Percentiles rank a stretch among this genome's conserved stretches.
phyloP scores from a whole-genome alignment of 2,888 invertebrate genomes.

The Spisula subtruncata region DNA sequence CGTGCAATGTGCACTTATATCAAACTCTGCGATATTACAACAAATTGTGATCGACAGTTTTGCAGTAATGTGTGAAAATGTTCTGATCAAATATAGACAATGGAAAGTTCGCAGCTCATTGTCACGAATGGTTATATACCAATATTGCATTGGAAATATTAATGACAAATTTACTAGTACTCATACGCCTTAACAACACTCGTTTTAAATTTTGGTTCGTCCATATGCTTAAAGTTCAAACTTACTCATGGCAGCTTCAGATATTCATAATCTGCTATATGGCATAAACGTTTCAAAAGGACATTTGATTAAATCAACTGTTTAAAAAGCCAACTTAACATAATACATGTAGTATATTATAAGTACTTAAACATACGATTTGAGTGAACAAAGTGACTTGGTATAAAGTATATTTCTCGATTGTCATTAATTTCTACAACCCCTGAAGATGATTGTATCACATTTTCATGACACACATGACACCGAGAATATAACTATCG shows the following conservation, averaged over 20 bases:
- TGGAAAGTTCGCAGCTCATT: neutral
- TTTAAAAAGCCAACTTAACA: no score
- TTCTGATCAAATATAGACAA: conserved; percentile 4
- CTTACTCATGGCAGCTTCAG: no score
- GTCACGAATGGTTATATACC: neutral
- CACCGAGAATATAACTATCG: neutral
- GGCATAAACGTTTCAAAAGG: no score
- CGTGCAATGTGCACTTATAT: neutral
- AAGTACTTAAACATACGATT: neutral
- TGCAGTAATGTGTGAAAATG: neutral
- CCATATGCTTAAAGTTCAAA: neutral
- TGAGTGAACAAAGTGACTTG: neutral
- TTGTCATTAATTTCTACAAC: neutral
- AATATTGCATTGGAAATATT: neutral
- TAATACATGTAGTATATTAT: no score
- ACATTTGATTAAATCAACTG: no score
- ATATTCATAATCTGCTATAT: no score
- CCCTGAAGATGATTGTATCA: neutral
- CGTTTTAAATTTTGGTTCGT: neutral
- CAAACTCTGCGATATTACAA: neutral
- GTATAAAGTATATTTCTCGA: neutral
- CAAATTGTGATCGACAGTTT: conserved; percentile 13
- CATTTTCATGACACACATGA: neutral
- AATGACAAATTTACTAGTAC: neutral
- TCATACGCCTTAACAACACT: neutral